These are phyloP conservation scores for Idaea biselata DNA, from an alignment of 2,888 invertebrate genomes.

Conservation along the genomic window DNA sequence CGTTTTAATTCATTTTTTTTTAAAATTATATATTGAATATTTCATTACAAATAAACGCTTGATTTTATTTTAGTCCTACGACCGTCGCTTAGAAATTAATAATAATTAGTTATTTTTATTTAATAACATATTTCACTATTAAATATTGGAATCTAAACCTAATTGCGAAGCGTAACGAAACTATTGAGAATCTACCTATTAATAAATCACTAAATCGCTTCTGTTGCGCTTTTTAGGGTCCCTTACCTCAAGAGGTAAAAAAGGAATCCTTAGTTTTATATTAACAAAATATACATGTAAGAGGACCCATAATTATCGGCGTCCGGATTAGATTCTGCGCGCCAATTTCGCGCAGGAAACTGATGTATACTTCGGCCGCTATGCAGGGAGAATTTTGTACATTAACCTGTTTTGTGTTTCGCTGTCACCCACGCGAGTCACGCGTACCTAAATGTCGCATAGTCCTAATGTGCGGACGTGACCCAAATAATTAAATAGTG, in stretches of 20 bases:
- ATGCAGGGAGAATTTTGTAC: too few relatives aligned
- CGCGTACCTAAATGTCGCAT: too few relatives aligned
- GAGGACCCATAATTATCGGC: not conserved
- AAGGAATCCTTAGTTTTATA: not conserved
- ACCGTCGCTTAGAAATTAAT: slow-evolving; percentile 32
- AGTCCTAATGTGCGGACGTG: too few relatives aligned
- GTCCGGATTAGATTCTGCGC: not conserved
- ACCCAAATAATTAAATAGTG: too few relatives aligned
- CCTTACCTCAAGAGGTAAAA: not conserved
- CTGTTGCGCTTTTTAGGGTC: slow-evolving; percentile 34
- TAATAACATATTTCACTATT: slow-evolving; percentile 45
- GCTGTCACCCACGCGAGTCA: too few relatives aligned
- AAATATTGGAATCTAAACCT: slow-evolving; percentile 56
- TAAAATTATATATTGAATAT: slow-evolving; percentile 51
- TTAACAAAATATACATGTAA: not conserved
- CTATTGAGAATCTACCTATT: slow-evolving; percentile 66
- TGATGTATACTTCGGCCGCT: too few relatives aligned
- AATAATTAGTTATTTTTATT: slow-evolving; percentile 38
- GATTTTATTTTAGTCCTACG: slow-evolving; percentile 35
- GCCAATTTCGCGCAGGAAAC: too few relatives aligned
- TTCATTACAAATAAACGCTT: slow-evolving; percentile 50
- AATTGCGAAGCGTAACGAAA: slow-evolving; percentile 69
- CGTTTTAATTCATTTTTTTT: slow-evolving; percentile 43
- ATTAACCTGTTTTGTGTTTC: too few relatives aligned
- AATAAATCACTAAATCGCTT: slow-evolving; percentile 67